Conservation (phyloP, 1,140 invertebrate genomes). For the Diabrotica undecimpunctata region DNA sequence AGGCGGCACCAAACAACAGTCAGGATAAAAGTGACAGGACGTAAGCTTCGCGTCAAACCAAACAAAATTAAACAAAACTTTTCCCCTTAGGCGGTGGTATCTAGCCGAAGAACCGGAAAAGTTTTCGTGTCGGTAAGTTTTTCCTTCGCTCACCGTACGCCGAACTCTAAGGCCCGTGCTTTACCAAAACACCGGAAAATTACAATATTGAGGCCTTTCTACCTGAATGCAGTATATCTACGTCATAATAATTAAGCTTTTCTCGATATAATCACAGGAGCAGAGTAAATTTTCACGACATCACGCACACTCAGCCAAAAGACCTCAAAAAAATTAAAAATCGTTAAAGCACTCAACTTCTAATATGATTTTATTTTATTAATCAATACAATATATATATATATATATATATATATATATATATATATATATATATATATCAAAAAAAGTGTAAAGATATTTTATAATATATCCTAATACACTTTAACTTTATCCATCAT, state of each 20-base stretch:
- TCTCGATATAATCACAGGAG: conserved; percentile 14
- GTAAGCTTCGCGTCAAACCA: conserved; percentile 48
- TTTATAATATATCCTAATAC: too few species aligned
- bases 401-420: too few species aligned
- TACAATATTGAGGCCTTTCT: conserved; percentile 46
- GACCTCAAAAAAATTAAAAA: too few species aligned
- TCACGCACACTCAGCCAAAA: too few species aligned
- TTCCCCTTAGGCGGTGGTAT: conserved; percentile 46
- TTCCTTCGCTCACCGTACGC: conserved; percentile 29
- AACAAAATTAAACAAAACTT: conserved; percentile 50
- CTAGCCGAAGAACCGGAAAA: conserved; percentile 37
- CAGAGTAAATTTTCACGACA: conserved; percentile 8
- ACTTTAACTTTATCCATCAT: too few species aligned
- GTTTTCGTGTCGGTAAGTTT: conserved; percentile 46
- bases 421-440: too few species aligned
- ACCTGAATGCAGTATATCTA: conserved; percentile 35
- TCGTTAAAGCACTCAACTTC: too few species aligned
- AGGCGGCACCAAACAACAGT: conserved; percentile 43
- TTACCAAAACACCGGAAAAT: conserved; percentile 44
- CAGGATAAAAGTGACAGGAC: conserved; percentile 48
- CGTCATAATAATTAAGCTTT: conserved; percentile 33
- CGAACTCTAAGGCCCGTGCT: conserved; percentile 37
- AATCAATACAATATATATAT: too few species aligned
- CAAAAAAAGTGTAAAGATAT: too few species aligned
- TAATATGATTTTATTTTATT: too few species aligned